phyloP scores from a whole-genome alignment of 2,113 vertebrate genomes.

The Mesembrinibis cayennensis region DNA sequence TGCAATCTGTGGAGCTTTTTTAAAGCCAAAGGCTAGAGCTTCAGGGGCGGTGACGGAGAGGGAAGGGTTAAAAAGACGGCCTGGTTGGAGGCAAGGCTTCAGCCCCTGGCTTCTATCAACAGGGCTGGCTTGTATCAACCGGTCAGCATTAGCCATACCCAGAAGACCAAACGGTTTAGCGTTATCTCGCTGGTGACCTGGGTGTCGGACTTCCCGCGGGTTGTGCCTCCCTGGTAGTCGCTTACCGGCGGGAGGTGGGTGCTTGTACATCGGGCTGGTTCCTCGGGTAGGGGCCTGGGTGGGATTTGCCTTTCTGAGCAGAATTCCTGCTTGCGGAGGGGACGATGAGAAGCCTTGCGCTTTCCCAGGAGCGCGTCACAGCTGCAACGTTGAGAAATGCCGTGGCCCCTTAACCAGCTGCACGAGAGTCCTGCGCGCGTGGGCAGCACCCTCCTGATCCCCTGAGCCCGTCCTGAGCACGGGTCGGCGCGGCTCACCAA shows the following conservation, averaged over 20 bases:
- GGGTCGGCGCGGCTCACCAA: accelerated
- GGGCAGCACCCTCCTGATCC: neutral
- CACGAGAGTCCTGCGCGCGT: accelerated
- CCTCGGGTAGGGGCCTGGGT: too few species aligned
- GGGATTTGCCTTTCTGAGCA: neutral
- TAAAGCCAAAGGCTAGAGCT: neutral
- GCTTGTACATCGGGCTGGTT: accelerated
- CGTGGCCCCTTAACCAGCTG: too few species aligned
- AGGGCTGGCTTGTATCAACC: neutral
- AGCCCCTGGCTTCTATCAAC: too few species aligned
- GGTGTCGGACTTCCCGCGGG: neutral
- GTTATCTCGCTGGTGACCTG: too few species aligned
- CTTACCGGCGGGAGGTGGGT: neutral
- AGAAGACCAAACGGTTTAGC: too few species aligned
- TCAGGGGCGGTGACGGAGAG: neutral
- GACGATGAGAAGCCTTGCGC: neutral
- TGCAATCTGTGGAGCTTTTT: too few species aligned
- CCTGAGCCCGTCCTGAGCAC: accelerated
- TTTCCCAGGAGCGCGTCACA: accelerated
- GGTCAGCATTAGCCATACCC: too few species aligned
- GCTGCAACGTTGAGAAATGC: neutral
- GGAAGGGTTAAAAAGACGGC: neutral
- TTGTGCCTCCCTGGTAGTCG: too few species aligned
- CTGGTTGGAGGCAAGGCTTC: neutral
- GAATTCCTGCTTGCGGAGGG: neutral